These are phyloP conservation scores for Eristalis tenax DNA, from an alignment of 2,888 invertebrate genomes.

Conservation along the genomic window DNA sequence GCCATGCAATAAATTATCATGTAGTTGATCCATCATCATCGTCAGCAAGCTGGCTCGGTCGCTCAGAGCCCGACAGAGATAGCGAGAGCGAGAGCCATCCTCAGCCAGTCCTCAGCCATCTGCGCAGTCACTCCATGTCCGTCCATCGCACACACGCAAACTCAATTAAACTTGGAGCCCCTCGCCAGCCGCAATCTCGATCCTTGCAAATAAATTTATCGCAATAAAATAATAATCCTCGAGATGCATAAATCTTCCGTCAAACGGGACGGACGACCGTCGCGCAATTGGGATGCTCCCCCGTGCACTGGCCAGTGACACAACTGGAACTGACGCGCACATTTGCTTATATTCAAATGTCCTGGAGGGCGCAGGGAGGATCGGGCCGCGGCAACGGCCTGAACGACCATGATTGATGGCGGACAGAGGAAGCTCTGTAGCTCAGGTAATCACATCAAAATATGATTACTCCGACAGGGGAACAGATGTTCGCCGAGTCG, in stretches of 20 bases:
- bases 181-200: conserved; percentile 39
- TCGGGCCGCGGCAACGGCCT: not conserved
- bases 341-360: conserved; percentile 72
- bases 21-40: conserved; percentile 71
- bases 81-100: conserved; percentile 15
- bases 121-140: conserved; percentile 34
- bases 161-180: conserved; percentile 58
- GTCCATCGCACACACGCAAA: conserved; percentile 61
- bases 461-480: conserved; percentile 58
- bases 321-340: not conserved
- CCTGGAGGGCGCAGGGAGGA: not conserved
- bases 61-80: not conserved
- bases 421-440: conserved; percentile 33
- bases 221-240: conserved; percentile 72
- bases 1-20: conserved; percentile 70
- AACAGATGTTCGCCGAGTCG: conserved; percentile 59
- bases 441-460: conserved; percentile 69
- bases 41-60: conserved; percentile 52
- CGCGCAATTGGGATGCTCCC: conserved; percentile 56
- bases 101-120: conserved; percentile 59
- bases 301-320: conserved; percentile 30
- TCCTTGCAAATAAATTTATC: conserved; percentile 69
- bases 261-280: conserved; percentile 55
- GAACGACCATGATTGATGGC: conserved; percentile 60
- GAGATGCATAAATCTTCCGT: conserved; percentile 68